Evolutionary conservation across 2,797 vertebrate species (phyloP).

Genomic region (Antennarius maculatus): DNA sequence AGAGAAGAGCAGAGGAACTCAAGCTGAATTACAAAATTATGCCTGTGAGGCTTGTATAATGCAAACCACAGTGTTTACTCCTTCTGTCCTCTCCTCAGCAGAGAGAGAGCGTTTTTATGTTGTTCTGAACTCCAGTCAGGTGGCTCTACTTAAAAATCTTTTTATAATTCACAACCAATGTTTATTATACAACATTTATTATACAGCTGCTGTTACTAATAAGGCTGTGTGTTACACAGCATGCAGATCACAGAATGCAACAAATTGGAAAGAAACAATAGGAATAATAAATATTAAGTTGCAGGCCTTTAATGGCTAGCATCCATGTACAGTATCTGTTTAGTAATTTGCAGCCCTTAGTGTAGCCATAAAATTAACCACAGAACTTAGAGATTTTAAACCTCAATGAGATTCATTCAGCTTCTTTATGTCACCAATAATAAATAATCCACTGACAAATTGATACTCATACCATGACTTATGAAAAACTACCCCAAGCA

Average conservation of each 20-base stretch:
- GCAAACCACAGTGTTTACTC: not conserved
- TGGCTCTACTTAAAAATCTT: slow-evolving; percentile 32
- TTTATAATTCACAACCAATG: slow-evolving; percentile 10
- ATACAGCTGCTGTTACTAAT: slow-evolving; percentile 7
- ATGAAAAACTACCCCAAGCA: too few relatives aligned
- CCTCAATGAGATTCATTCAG: too few relatives aligned
- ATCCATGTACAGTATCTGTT: too few relatives aligned
- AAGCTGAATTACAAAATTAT: too few relatives aligned
- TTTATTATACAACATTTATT: not conserved
- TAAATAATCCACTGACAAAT: too few relatives aligned
- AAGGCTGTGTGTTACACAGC: not conserved
- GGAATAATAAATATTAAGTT: not conserved
- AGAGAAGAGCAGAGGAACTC: not conserved
- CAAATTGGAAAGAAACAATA: not conserved
- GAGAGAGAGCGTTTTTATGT: not conserved
- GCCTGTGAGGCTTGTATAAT: not conserved
- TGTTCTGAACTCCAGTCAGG: slow-evolving; percentile 7
- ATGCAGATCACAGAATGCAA: not conserved
- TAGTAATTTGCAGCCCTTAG: too few relatives aligned
- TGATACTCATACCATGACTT: too few relatives aligned
- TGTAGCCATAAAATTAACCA: too few relatives aligned
- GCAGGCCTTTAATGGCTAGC: too few relatives aligned
- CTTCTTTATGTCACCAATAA: too few relatives aligned
- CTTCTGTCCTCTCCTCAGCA: not conserved
- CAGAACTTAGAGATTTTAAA: too few relatives aligned